These are phyloP conservation scores for Episyrphus balteatus DNA, from an alignment of 1,140 invertebrate species.

Conservation along the genomic window DNA sequence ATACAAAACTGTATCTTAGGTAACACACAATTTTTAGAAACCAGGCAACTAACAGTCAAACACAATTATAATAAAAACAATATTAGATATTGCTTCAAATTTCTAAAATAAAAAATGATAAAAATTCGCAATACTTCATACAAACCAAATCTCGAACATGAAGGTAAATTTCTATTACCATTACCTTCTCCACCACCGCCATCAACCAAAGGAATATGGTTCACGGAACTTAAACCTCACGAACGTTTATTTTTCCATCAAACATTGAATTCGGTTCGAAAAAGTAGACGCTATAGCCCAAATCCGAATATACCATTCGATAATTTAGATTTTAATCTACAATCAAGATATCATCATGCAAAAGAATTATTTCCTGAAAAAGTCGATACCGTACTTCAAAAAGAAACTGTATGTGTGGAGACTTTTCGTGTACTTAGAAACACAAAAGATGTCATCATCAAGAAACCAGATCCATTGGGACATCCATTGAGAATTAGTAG, in stretches of 20 bases:
- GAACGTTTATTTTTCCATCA: constrained; percentile 50
- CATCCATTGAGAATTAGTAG: constrained; percentile 30
- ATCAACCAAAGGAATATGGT: constrained; percentile 32
- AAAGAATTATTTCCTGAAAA: constrained; percentile 47
- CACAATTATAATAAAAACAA: too few relatives aligned
- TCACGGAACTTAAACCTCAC: constrained; percentile 32
- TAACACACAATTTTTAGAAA: too few relatives aligned
- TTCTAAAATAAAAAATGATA: too few relatives aligned
- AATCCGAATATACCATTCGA: constrained; percentile 42
- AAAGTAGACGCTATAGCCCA: constrained; percentile 39
- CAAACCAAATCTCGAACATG: constrained; percentile 42
- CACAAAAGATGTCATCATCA: constrained; percentile 33
- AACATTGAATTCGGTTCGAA: constrained; percentile 45
- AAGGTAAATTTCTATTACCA: constrained; percentile 43
- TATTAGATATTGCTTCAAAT: too few relatives aligned
- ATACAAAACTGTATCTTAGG: too few relatives aligned
- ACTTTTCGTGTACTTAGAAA: constrained; percentile 48
- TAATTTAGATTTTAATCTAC: constrained; percentile 47
- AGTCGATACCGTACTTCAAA: constrained; percentile 45
- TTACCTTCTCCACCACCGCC: constrained; percentile 35
- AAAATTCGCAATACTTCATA: constrained; percentile 39
- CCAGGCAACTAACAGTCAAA: too few relatives aligned
- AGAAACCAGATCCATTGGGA: constrained; percentile 15
- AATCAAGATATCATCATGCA: constrained; percentile 48
- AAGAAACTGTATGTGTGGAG: constrained; percentile 42